These are phyloP conservation scores for Melanostoma mellinum DNA, from an alignment of 2,888 invertebrate genomes.

Conservation along the genomic window DNA sequence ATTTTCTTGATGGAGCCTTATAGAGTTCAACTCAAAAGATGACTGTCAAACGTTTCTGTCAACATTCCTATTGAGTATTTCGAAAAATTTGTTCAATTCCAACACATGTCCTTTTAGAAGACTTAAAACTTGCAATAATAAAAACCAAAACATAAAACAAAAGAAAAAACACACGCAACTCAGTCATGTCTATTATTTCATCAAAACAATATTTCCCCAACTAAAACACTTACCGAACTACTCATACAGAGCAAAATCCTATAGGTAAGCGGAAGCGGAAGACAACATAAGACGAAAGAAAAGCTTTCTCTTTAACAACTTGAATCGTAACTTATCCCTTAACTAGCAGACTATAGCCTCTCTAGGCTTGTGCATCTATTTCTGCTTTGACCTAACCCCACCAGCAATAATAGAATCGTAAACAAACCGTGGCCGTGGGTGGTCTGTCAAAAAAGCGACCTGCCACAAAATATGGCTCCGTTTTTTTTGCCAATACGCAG, in stretches of 20 bases:
- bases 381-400: conserved; percentile 57
- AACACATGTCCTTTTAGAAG: too few species aligned
- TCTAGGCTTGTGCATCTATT: conserved; percentile 35
- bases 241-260: background rate
- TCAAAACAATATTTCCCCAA: conserved; percentile 1
- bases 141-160: background rate
- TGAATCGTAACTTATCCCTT: background rate
- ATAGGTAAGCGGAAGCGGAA: background rate
- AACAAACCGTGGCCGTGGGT: conserved; percentile 57
- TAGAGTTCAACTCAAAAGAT: too few species aligned
- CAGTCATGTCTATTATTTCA: background rate
- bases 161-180: background rate
- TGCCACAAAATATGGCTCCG: conserved; percentile 57
- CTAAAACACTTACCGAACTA: too few species aligned
- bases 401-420: conserved; percentile 61
- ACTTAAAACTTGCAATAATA: too few species aligned
- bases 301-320: conserved; percentile 22
- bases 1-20: too few species aligned
- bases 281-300: background rate
- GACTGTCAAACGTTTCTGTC: too few species aligned
- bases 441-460: conserved; percentile 49
- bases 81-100: too few species aligned
- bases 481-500: conserved; percentile 27
- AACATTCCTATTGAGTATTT: too few species aligned
- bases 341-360: conserved; percentile 33